These are phyloP conservation scores for Xiphorhynchus erythropygius DNA, from an alignment of 2,797 vertebrate species.

Conservation along the genomic window DNA sequence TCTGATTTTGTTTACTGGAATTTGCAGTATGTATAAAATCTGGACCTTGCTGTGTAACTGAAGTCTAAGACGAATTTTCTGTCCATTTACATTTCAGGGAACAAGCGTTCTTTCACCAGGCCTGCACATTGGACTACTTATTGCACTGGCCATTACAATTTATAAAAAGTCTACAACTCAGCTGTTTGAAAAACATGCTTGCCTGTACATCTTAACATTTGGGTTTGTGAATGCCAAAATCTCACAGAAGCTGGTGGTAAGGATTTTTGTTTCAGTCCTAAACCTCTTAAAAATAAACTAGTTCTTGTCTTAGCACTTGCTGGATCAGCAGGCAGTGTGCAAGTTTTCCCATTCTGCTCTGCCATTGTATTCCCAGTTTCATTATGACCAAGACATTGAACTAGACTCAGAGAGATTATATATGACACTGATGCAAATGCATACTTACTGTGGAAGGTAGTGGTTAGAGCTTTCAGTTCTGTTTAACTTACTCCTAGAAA, in stretches of 20 bases:
- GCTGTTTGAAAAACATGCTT: slow-evolving; percentile 91
- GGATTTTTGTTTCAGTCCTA: slow-evolving; percentile 25
- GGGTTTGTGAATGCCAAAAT: slow-evolving; percentile 93
- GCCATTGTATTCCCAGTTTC: not conserved
- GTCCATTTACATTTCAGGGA: slow-evolving; percentile 80
- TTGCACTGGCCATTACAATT: slow-evolving; percentile 91
- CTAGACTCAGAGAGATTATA: not conserved
- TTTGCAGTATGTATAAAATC: not conserved
- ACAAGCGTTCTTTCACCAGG: slow-evolving; percentile 95
- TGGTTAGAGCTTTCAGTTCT: not conserved
- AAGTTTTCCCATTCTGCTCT: not conserved
- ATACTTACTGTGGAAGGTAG: not conserved
- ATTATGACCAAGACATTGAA: not conserved
- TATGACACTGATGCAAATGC: not conserved
- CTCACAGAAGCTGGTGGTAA: slow-evolving; percentile 95
- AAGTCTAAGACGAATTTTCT: slow-evolving; percentile 6
- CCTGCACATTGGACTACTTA: slow-evolving; percentile 89
- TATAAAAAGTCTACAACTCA: slow-evolving; percentile 93
- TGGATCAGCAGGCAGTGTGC: not conserved
- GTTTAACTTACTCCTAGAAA: not conserved
- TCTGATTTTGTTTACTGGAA: not conserved
- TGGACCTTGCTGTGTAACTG: not conserved
- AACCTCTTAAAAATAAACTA: not conserved
- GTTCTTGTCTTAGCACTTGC: not conserved
- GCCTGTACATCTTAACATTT: slow-evolving; percentile 91